A percentile compares a stretch with the other conserved stretches of the same genome.
Evolutionary conservation across 2,888 invertebrate species (phyloP).

Genomic region (Leucania comma): DNA sequence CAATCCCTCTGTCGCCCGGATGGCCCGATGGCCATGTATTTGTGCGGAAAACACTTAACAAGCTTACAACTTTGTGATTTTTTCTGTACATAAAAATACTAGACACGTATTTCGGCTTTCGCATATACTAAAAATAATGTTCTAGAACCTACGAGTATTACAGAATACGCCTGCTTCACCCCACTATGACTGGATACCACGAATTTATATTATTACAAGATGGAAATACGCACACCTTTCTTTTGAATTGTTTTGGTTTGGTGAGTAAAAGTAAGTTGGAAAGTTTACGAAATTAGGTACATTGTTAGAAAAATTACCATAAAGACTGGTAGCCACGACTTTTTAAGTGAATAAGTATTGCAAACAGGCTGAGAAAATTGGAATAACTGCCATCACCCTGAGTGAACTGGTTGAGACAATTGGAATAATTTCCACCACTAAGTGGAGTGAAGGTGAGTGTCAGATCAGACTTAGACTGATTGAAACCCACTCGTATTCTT

Average conservation of each 20-base stretch:
- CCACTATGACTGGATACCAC: constrained; percentile 43
- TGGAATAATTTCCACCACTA: too few species aligned
- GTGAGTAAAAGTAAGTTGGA: constrained; percentile 27
- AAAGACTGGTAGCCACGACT: neutral
- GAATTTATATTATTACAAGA: constrained; percentile 57
- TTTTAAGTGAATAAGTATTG: neutral
- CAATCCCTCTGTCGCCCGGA: too few species aligned
- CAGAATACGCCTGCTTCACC: constrained; percentile 48
- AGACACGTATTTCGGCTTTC: too few species aligned
- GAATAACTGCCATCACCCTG: neutral
- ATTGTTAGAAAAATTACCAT: constrained; percentile 20
- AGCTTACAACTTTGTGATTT: too few species aligned
- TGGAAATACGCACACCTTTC: constrained; percentile 54
- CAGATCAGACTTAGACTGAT: too few species aligned
- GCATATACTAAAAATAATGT: too few species aligned
- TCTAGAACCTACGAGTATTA: neutral
- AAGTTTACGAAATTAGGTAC: constrained; percentile 23
- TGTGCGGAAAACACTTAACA: too few species aligned
- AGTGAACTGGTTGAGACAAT: too few species aligned
- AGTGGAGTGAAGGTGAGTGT: too few species aligned
- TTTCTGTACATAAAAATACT: too few species aligned
- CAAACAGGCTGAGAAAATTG: neutral
- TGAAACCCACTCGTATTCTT: too few species aligned
- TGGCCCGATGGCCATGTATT: too few species aligned
- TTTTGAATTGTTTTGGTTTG: constrained; percentile 30